Conservation (phyloP, 2,888 invertebrate genomes). For the Cylindroiulus punctatus region DNA sequence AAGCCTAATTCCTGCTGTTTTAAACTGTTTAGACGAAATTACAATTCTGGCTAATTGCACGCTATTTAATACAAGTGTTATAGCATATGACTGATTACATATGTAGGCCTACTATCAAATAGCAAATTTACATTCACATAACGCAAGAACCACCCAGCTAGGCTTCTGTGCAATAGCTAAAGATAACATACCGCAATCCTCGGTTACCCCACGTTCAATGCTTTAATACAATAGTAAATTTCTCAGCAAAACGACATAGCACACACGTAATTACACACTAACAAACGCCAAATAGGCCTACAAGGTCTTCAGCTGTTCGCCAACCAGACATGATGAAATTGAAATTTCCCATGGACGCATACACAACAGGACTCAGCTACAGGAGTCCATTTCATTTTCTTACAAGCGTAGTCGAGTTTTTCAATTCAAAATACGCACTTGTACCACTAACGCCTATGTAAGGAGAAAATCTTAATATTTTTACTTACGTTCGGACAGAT, state of each 20-base stretch:
- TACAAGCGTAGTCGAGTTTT: background rate
- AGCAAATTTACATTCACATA: no score
- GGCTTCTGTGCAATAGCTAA: background rate
- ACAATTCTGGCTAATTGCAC: no score
- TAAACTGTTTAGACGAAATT: no score
- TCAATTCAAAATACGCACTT: background rate
- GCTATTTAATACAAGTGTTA: no score
- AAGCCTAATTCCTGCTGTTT: no score
- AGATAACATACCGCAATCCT: no score
- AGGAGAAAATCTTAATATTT: background rate
- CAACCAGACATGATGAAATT: slow-evolving; percentile 13
- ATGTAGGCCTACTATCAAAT: no score
- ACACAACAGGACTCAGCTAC: background rate
- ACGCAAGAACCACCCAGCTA: no score
- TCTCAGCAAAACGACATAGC: background rate
- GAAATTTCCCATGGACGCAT: background rate
- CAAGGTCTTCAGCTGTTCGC: background rate
- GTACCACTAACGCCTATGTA: background rate
- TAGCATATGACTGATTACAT: no score
- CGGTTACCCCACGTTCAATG: no score
- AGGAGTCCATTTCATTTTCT: background rate
- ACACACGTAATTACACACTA: background rate
- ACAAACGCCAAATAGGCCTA: background rate
- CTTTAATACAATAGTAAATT: no score
- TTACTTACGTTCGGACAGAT: background rate